Conservation (phyloP, 2,113 vertebrate genomes). For the Cinclus cinclus region DNA sequence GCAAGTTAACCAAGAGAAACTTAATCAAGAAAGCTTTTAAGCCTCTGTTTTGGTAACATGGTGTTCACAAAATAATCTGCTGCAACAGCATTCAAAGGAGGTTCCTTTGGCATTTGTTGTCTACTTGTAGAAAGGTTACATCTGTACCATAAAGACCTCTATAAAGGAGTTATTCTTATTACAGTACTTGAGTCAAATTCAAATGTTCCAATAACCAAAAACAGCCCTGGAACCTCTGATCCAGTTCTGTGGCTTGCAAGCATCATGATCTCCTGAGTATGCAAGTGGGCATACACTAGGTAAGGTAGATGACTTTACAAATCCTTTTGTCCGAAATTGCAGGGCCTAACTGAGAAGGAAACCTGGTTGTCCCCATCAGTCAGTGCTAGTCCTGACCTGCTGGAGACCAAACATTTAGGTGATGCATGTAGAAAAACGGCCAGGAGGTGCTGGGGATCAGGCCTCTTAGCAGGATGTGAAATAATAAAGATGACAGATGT, state of each 20-base stretch:
- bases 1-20: neutral
- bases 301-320: neutral
- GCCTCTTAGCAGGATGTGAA: neutral
- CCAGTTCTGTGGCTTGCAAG: neutral
- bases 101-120: neutral
- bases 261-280: neutral
- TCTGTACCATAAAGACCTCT: neutral
- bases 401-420: neutral
- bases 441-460: neutral
- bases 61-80: neutral
- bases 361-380: neutral
- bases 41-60: neutral
- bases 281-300: accelerated
- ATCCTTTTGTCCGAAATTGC: neutral
- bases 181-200: neutral
- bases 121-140: neutral
- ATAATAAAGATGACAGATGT: neutral
- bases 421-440: neutral
- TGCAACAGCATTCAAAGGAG: neutral
- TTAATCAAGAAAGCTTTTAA: neutral
- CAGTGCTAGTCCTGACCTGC: neutral
- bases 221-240: neutral
- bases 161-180: neutral
- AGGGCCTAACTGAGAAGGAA: neutral
- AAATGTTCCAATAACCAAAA: neutral